A percentile compares a stretch with the other conserved stretches of the same genome.
Evolutionary conservation across 2,888 invertebrate genomes (phyloP).

Genomic region (Gari tellinella): DNA sequence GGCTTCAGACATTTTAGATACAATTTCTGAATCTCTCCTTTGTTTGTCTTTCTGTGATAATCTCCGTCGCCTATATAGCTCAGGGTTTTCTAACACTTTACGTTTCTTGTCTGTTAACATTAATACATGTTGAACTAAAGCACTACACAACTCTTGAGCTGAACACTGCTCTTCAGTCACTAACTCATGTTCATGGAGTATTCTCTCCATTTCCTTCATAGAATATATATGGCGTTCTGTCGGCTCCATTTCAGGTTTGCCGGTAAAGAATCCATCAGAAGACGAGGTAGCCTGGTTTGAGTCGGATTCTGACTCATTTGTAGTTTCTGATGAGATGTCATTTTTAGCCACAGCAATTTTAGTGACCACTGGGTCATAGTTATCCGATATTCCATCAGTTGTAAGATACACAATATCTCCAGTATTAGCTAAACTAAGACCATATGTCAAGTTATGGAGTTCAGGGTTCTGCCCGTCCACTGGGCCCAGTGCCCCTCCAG

Average conservation of each 20-base stretch:
- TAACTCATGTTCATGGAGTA: slow-evolving; percentile 83
- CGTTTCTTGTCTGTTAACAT: slow-evolving; percentile 92
- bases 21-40: slow-evolving; percentile 85
- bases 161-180: slow-evolving; percentile 82
- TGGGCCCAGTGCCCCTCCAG: slow-evolving; percentile 94
- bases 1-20: slow-evolving; percentile 90
- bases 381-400: slow-evolving; percentile 95
- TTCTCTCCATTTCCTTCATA: slow-evolving; percentile 86
- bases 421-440: slow-evolving; percentile 91
- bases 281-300: slow-evolving; percentile 54
- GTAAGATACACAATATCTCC: slow-evolving; percentile 94
- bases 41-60: slow-evolving; percentile 80
- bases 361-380: slow-evolving; percentile 96
- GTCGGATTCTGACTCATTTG: slow-evolving; percentile 44
- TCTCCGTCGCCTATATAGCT: slow-evolving; percentile 78
- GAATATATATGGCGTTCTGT: slow-evolving; percentile 91
- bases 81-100: slow-evolving; percentile 90
- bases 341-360: slow-evolving; percentile 88
- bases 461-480: slow-evolving; percentile 93
- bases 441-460: slow-evolving; percentile 93
- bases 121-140: slow-evolving; percentile 82
- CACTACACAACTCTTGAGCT: slow-evolving; percentile 83
- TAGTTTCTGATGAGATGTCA: slow-evolving; percentile 23
- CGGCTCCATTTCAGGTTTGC: slow-evolving; percentile 82
- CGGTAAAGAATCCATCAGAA: slow-evolving; percentile 48